Percentiles rank a stretch among this genome's conserved stretches.
phyloP scores from a whole-genome alignment of 2,797 vertebrate species.

The Pteronotus mesoamericanus region DNA sequence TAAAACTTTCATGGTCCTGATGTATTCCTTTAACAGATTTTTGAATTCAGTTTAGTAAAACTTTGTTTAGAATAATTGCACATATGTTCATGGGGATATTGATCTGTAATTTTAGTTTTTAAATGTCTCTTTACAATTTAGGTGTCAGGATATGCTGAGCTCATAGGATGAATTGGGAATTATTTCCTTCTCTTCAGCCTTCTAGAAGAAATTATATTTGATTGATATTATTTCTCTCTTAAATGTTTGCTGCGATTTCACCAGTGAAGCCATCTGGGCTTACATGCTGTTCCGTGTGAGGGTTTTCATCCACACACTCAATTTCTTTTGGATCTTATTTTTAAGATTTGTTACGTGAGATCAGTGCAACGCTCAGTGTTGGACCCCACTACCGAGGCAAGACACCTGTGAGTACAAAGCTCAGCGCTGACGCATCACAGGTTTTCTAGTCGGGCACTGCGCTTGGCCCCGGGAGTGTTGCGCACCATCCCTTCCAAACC shows the following conservation, averaged over 20 bases:
- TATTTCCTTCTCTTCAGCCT: constrained; percentile 18
- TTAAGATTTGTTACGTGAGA: not conserved
- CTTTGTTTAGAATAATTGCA: not conserved
- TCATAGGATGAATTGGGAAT: not conserved
- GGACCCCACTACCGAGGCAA: not conserved
- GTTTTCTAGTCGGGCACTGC: not conserved
- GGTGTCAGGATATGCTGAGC: not conserved
- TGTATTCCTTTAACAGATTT: not conserved
- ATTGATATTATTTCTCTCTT: not conserved
- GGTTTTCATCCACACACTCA: not conserved
- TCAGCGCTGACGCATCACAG: not conserved
- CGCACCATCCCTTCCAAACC: not conserved
- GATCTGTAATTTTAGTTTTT: not conserved
- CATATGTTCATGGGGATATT: not conserved
- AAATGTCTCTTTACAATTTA: not conserved
- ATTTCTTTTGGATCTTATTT: not conserved
- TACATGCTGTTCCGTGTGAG: not conserved
- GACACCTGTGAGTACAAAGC: not conserved
- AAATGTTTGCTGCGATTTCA: not conserved
- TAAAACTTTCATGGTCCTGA: not conserved
- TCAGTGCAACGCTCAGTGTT: not conserved
- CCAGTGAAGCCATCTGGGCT: not conserved
- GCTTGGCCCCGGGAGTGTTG: not conserved
- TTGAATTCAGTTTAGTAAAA: not conserved
- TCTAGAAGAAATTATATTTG: not conserved